Evolutionary conservation across 1,140 invertebrate genomes (phyloP), one percentile per base, ranked within the genome.

Genomic region (Drosophila miranda): DNA sequence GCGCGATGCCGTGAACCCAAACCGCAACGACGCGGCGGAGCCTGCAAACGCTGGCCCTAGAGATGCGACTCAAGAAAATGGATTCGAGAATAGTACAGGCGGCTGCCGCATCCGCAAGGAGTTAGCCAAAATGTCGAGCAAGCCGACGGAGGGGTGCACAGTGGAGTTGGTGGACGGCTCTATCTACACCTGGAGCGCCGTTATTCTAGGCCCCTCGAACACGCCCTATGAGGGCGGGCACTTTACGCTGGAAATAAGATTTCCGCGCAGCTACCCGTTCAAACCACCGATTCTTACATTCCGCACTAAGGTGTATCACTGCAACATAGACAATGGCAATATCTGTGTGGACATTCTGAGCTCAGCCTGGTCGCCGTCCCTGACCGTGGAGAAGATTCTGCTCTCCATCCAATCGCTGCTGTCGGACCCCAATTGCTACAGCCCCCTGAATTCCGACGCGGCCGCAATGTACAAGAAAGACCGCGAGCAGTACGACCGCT

Each of bases 401-500:
- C 92, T 99, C 58, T 98, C 97, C 16, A 99, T 99, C 93, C 98
- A 99, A 92, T 98, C 98, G 73, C 93, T 99, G 69, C 92, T 99
- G 57, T 98, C 97, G 89, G 98, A 97, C 62, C 98, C 98, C n/a
- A 99, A 99, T 93, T 98, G 98, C 13, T 98, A 99, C 91, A 98
- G 99, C 93, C 98, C 98, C 23, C 92, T 99, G 80, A 97, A 96
- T 48, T 98, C 98, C 92, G 97, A 98, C 92, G 97, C 99, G 68
- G 98, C 98, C 52, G 97, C 99, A 92, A 93, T 98, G 74, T 99
- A 98, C 97, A 98, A 99, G 93, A 94, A 95, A 52, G 62, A 82
- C 53, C 72, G 75, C 13, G 95, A 94, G 69, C 96, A 98, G 92
- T 98, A 98, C 68, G 99, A 99, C 91, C 94, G 96, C 83, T 96